Percentiles rank a stretch among this genome's conserved stretches.
These are phyloP conservation scores for Trinectes maculatus DNA, from an alignment of 2,113 vertebrate species.

Conservation along the genomic window DNA sequence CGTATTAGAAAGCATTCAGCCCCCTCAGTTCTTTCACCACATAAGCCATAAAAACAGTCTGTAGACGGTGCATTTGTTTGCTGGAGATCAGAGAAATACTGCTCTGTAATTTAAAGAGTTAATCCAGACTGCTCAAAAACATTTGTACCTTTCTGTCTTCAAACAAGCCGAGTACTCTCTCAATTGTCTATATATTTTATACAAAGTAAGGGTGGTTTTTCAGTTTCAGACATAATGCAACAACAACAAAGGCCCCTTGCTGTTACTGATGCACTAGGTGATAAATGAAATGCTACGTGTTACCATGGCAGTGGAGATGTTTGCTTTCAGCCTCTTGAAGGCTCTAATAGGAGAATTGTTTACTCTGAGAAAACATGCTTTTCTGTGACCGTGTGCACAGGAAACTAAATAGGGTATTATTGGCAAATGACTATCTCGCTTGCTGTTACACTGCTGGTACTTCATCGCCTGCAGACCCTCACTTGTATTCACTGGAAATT, in stretches of 20 bases:
- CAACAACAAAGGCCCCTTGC: conserved; percentile 2
- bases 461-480: neutral
- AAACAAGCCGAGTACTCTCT: neutral
- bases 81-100: conserved; percentile 13
- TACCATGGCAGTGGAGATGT: conserved; percentile 29
- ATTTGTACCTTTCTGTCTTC: neutral
- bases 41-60: conserved; percentile 1
- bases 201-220: too few relatives aligned
- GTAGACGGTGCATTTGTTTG: neutral
- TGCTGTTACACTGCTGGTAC: conserved; percentile 21
- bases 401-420: conserved; percentile 44
- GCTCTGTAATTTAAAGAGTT: neutral
- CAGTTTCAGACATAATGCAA: too few relatives aligned
- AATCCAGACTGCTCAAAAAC: neutral
- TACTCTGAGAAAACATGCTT: conserved; percentile 1
- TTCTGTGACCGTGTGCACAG: conserved; percentile 13
- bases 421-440: conserved; percentile 40
- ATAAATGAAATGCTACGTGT: conserved; percentile 4
- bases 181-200: too few relatives aligned
- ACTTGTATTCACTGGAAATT: conserved; percentile 49
- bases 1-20: neutral
- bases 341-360: neutral
- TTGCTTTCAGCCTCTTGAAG: neutral
- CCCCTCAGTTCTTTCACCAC: neutral
- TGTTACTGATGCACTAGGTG: neutral